Evolutionary conservation across 2,888 invertebrate species (phyloP), one percentile per base, ranked within the genome.

Genomic region (Epinotia nisella): DNA sequence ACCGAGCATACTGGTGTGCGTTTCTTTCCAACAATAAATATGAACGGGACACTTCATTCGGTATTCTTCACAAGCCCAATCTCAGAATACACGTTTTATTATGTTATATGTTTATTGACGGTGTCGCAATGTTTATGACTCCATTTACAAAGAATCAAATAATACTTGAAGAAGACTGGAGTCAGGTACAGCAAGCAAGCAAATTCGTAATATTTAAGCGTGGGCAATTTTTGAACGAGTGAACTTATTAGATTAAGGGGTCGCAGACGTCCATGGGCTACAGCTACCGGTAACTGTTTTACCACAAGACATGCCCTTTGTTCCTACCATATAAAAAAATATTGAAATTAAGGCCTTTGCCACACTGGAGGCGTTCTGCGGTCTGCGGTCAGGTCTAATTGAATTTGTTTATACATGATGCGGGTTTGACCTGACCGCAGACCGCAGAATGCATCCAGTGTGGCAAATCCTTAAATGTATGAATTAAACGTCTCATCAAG

Each of bases 121-220:
- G 41, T 45, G 61, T 7, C 56, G 56, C 4, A 24, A 15, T 41
- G 19, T 61, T 61, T 61, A 61, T 45, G 45, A 45, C 61, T 61
- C 41, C 24, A 41, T 61, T 61, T 61, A 9, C 61, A 19, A 58
- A 58, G n/a, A 59, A n/a, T 41, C 41, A n/a, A 53, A 39, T 41
- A 51, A 64, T 64, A 64, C 64, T 64, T 70, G 70, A 61, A 24
- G 51, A 51, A 60, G 39, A 29, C 13, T 58, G 29, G 61, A 39
- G 56, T 70, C 15, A n/a, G 29, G 45, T 29, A 53, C 39, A 60
- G 45, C 15, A 59, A 9, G n/a, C 17, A 17, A 59, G 49, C 49
- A 55, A 55, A 21, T 17, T 3, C 53, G 17, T 19, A 11, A 53
- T 19, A 53, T 7, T 7, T 53, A 10, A 11, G 3, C 2, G 3